Conservation (phyloP, 2,888 invertebrate genomes). For the Lymantria dispar region DNA sequence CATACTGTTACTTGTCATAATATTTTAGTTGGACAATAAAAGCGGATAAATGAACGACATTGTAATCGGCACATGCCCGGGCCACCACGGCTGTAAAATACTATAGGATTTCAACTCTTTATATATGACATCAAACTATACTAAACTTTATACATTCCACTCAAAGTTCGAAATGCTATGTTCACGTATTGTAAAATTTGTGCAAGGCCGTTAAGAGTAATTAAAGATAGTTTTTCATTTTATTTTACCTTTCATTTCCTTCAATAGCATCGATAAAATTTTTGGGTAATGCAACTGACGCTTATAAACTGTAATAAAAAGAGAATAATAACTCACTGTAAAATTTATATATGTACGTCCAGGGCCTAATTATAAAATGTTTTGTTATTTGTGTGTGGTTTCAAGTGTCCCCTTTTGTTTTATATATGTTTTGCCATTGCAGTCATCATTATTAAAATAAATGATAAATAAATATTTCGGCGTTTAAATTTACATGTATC, state of each 20-base stretch:
- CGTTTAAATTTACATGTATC: too few relatives aligned
- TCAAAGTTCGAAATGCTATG: conserved; percentile 9
- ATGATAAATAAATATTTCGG: too few relatives aligned
- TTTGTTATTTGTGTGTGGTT: too few relatives aligned
- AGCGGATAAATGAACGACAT: conserved; percentile 42
- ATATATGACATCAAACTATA: conserved; percentile 6
- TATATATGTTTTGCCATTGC: too few relatives aligned
- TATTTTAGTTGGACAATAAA: conserved; percentile 49
- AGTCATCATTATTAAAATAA: too few relatives aligned
- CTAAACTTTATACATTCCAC: conserved; percentile 13
- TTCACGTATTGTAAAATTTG: neutral
- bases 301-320: too few relatives aligned
- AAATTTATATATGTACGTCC: too few relatives aligned
- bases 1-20: conserved; percentile 45
- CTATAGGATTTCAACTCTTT: conserved; percentile 29
- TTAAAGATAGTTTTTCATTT: conserved; percentile 11
- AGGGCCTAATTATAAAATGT: too few relatives aligned
- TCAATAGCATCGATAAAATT: neutral
- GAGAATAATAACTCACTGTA: neutral
- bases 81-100: conserved; percentile 30
- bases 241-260: conserved; percentile 4
- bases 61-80: conserved; percentile 42
- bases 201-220: conserved; percentile 5
- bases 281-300: too few relatives aligned
- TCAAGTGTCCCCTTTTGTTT: too few relatives aligned